These are phyloP conservation scores for Megalonaias nervosa DNA, from an alignment of 1,140 invertebrate genomes.

Conservation along the genomic window DNA sequence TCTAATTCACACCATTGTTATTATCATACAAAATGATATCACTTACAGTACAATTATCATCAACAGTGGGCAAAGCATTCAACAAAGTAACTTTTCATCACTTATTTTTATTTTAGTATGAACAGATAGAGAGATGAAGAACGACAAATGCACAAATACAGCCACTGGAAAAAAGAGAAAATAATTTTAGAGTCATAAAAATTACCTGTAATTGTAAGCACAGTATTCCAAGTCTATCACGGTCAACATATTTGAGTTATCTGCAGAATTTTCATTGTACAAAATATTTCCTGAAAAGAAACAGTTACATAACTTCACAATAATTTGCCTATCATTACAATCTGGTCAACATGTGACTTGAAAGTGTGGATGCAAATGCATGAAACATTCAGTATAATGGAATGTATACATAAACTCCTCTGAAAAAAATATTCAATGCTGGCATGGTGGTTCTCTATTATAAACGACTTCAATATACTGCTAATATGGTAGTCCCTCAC, in stretches of 20 bases:
- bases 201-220: conserved; percentile 64
- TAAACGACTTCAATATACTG: too few relatives aligned
- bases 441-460: too few relatives aligned
- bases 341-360: too few relatives aligned
- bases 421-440: too few relatives aligned
- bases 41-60: not conserved
- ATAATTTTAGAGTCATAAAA: not conserved
- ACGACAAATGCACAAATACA: not conserved
- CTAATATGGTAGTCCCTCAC: too few relatives aligned
- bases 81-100: not conserved
- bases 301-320: not conserved
- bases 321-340: not conserved
- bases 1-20: too few relatives aligned
- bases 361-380: too few relatives aligned
- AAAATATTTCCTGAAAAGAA: conserved; percentile 60
- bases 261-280: conserved; percentile 32
- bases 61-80: not conserved
- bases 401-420: too few relatives aligned
- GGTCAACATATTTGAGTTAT: conserved; percentile 42
- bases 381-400: too few relatives aligned
- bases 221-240: conserved; percentile 67
- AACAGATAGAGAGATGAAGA: not conserved
- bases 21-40: too few relatives aligned
- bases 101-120: not conserved
- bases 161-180: conserved; percentile 1